Conservation (phyloP, 2,888 invertebrate genomes). For the Rhimphoctona megacephalus region DNA sequence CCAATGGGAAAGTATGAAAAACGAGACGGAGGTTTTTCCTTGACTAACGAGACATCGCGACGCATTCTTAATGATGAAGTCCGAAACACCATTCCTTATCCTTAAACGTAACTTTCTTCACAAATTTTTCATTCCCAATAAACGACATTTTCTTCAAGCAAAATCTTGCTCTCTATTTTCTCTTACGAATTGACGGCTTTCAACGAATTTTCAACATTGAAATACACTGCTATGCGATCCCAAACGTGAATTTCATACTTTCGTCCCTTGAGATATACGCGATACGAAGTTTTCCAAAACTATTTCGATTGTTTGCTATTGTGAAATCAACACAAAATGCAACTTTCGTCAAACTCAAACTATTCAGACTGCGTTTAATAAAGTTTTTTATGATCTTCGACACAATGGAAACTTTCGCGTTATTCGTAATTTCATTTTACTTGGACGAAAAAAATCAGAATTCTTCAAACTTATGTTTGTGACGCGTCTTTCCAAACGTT, state of each 20-base stretch:
- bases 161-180: not conserved
- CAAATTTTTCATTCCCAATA: constrained; percentile 16
- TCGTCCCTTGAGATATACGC: not conserved
- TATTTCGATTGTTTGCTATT: constrained; percentile 1
- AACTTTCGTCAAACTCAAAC: not conserved
- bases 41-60: constrained; percentile 65
- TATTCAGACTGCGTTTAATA: not conserved
- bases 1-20: constrained; percentile 26
- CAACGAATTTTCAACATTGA: constrained; percentile 6
- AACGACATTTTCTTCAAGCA: not conserved
- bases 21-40: constrained; percentile 27
- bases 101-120: constrained; percentile 31
- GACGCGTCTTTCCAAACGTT: not conserved
- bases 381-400: not conserved
- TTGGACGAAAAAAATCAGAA: not conserved
- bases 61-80: constrained; percentile 62
- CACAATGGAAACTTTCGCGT: not conserved
- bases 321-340: not conserved
- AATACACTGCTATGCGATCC: not conserved
- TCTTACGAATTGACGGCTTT: not conserved
- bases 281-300: not conserved
- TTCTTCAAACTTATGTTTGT: not conserved
- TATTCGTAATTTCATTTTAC: not conserved
- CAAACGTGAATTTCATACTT: not conserved
- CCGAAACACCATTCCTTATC: constrained; percentile 46